phyloP scores from a whole-genome alignment of 2,888 invertebrate species.

The Calameuta pallipes region DNA sequence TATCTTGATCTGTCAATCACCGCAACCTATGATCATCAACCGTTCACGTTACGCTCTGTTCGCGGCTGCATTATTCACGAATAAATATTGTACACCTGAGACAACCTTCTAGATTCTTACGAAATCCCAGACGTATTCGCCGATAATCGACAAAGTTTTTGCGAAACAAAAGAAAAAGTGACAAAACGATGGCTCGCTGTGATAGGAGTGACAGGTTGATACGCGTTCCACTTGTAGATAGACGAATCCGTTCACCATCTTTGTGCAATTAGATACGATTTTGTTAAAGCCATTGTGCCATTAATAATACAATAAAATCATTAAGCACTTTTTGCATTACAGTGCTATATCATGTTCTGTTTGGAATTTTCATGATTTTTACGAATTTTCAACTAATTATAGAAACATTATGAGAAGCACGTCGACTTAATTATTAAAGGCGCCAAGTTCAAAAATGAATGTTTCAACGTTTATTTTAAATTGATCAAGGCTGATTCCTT shows the following conservation, averaged over 20 bases:
- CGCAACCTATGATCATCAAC: slow-evolving; percentile 6
- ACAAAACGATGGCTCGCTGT: neutral
- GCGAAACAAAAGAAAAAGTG: slow-evolving; percentile 7
- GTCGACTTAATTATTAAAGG: too few species aligned
- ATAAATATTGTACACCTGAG: neutral
- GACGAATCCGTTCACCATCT: neutral
- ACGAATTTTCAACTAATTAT: neutral
- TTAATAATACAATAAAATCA: neutral
- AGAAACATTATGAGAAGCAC: neutral
- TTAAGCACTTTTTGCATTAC: neutral
- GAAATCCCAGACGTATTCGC: neutral
- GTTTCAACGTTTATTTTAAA: too few species aligned
- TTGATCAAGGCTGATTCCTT: too few species aligned
- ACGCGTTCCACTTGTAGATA: neutral
- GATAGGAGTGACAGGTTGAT: neutral
- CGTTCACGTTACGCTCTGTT: neutral
- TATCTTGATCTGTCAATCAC: slow-evolving; percentile 23
- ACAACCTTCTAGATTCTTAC: neutral
- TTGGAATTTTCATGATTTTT: neutral
- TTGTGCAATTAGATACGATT: neutral
- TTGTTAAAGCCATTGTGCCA: neutral
- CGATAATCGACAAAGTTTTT: slow-evolving; percentile 9
- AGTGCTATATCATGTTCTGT: neutral
- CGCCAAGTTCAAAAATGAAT: too few species aligned
- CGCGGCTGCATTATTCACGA: neutral